phyloP scores from a whole-genome alignment of 2,797 vertebrate species.

The Channa striata region DNA sequence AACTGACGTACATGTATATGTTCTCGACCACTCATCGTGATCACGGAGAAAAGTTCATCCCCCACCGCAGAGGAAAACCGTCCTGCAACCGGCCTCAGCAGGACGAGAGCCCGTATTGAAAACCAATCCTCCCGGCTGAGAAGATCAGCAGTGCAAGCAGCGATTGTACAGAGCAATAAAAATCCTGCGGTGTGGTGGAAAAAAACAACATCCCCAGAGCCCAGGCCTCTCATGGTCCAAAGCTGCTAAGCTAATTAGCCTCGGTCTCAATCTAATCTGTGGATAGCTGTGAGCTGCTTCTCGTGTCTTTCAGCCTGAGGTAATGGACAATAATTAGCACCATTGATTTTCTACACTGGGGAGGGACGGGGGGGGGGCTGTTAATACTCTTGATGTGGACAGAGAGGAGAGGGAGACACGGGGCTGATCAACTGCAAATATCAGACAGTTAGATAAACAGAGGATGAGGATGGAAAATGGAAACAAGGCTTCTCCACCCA shows the following conservation, averaged over 20 bases:
- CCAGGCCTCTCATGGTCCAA: constrained; percentile 56
- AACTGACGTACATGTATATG: no score
- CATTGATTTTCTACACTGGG: constrained; percentile 68
- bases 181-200: constrained; percentile 36
- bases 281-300: constrained; percentile 66
- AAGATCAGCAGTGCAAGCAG: constrained; percentile 3
- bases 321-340: constrained; percentile 81
- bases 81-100: no score
- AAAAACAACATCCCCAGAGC: constrained; percentile 47
- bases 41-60: no score
- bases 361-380: constrained; percentile 3
- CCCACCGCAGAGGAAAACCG: no score
- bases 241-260: constrained; percentile 79
- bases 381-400: constrained; percentile 30
- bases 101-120: constrained; percentile 6
- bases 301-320: constrained; percentile 70
- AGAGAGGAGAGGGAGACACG: not conserved
- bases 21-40: no score
- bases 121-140: constrained; percentile 26
- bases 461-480: not conserved
- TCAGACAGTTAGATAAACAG: no score
- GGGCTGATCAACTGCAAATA: constrained; percentile 10
- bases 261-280: constrained; percentile 78
- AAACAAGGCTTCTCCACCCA: not conserved
- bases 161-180: constrained; percentile 32